Evolutionary conservation across 1,140 invertebrate species (phyloP).

Genomic region (Rhyacophila brunnea): DNA sequence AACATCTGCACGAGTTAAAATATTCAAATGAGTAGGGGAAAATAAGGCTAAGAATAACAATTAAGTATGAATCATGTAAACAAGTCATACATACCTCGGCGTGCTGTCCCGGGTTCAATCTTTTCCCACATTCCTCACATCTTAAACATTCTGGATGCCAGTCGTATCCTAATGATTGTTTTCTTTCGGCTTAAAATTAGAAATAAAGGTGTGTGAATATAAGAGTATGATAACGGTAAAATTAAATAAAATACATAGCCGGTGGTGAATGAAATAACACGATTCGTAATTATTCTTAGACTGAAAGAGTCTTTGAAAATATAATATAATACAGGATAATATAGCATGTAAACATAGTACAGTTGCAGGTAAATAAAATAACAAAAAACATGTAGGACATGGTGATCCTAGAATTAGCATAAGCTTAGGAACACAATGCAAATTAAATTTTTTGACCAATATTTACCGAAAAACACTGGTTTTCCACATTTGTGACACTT

Average conservation of each 20-base stretch:
- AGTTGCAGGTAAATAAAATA: slow-evolving; percentile 7
- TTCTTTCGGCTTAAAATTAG: slow-evolving; percentile 76
- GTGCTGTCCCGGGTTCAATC: slow-evolving; percentile 85
- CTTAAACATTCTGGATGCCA: slow-evolving; percentile 90
- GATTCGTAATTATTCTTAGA: too few species aligned
- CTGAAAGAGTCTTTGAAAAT: too few species aligned
- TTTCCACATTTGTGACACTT: slow-evolving; percentile 86
- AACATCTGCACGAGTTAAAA: too few species aligned
- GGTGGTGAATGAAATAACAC: neutral
- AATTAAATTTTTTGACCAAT: neutral
- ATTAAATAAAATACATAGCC: neutral
- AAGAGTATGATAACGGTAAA: neutral
- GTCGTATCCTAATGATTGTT: slow-evolving; percentile 87
- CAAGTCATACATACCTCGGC: slow-evolving; percentile 67
- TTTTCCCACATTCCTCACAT: slow-evolving; percentile 88
- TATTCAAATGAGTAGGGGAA: neutral
- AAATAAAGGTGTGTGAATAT: neutral
- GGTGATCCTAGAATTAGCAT: neutral
- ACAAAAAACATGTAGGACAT: slow-evolving; percentile 12
- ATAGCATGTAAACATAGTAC: slow-evolving; percentile 2
- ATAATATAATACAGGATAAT: neutral
- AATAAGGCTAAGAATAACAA: neutral
- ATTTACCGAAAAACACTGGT: slow-evolving; percentile 81
- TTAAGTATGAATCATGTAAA: neutral
- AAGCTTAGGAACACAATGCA: neutral